Evolutionary conservation across 2,797 vertebrate genomes (phyloP).

Genomic region (Melanitta fusca): DNA sequence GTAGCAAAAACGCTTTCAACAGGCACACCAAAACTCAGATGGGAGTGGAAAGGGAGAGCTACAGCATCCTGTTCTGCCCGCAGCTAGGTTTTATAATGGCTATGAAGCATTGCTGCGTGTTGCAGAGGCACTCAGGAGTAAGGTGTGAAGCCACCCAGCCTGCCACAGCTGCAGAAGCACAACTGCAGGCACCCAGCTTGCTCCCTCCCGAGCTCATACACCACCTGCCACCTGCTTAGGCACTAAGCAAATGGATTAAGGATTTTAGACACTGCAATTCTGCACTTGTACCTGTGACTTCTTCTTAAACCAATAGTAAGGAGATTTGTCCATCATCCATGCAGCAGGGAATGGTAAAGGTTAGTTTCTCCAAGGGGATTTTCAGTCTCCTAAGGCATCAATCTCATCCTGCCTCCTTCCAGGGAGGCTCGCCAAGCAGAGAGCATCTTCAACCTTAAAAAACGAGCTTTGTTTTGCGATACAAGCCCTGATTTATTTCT

Average conservation of each 20-base stretch:
- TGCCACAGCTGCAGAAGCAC: background rate
- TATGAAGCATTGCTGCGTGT: background rate
- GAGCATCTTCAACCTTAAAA: background rate
- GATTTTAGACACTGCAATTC: background rate
- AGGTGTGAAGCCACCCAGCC: background rate
- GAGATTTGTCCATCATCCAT: background rate
- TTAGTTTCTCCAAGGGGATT: background rate
- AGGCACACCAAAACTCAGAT: background rate
- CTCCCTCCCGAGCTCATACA: background rate
- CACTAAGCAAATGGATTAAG: background rate
- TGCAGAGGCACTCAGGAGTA: background rate
- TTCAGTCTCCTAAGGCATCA: background rate
- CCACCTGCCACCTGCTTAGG: background rate
- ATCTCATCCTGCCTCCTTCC: background rate
- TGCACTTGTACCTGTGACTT: background rate
- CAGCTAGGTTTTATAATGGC: accelerated
- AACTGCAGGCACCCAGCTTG: background rate
- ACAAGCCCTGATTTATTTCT: background rate
- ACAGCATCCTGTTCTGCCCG: accelerated
- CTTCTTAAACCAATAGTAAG: background rate
- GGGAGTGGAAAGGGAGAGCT: background rate
- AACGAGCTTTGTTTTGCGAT: background rate
- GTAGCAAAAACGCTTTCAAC: background rate
- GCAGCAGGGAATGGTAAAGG: background rate
- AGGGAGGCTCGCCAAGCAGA: background rate